Evolutionary conservation across 2,888 invertebrate species (phyloP), one percentile per base, ranked within the genome.

Genomic region (Chorisops tibialis): DNA sequence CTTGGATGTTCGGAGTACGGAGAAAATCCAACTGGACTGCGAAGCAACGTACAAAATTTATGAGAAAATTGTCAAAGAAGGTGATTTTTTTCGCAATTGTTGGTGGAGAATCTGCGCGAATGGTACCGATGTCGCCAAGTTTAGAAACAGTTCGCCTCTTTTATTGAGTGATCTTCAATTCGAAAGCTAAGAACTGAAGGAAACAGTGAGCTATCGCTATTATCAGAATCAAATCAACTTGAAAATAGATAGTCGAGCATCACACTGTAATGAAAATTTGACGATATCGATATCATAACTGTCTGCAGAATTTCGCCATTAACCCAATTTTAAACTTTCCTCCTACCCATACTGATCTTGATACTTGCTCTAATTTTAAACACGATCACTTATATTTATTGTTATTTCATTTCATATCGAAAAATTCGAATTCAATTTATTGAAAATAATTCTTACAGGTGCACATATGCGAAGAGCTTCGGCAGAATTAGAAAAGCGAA

Each of bases 41-140:
- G 91, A 87, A 56, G 84, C 89, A 7, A 91, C 91, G 4, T 92
- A 92, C 73, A 83, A 85, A 73, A 91, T 92, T 70, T 92, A 85
- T 75, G 90, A 92, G 68, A 82, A 84, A 68, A 92, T 92, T 71
- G 80, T 92, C 18, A 81, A 81, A 77, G 87, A 88, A 86, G 88
- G 88, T 88, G 81, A 73, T 56, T 48, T 52, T 39, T 30, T 30
- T 30, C n/a, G n/a, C n/a, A n/a, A n/a, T n/a, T 30, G 30, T 30
- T 30, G 30, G 30, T 30, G 30, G 30, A 30, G 9, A 30, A 30
- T 5, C 30, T 30, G 9, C 9, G 5, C 30, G 5, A 2, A 30
- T 30, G 30, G 30, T 9, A 9, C 9, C 30, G 30, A 30, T 30
- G 30, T 30, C 30, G 1, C 9, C 9, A 30, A 2, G 30, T n/a